These are phyloP conservation scores for Melanocharis versteri DNA, from an alignment of 2,113 vertebrate genomes.

Conservation along the genomic window DNA sequence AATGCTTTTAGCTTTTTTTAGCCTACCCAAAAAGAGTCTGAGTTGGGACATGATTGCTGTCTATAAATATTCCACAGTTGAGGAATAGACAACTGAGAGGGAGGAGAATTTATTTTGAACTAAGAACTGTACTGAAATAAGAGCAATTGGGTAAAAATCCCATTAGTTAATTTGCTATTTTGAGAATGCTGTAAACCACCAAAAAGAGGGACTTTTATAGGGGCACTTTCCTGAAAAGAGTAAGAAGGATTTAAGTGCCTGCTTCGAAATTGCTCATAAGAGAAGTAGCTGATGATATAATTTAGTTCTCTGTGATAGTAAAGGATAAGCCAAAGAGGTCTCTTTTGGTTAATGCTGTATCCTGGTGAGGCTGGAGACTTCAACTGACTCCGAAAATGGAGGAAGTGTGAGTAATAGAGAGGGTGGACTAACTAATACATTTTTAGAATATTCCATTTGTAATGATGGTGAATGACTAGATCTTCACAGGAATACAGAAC, in stretches of 20 bases:
- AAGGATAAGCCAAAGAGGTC: neutral
- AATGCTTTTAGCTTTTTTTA: constrained; percentile 38
- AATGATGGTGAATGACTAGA: neutral
- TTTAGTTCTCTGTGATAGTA: neutral
- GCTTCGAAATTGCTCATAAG: neutral
- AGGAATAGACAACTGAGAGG: constrained; percentile 30
- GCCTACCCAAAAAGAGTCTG: constrained; percentile 9
- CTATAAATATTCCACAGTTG: constrained; percentile 43
- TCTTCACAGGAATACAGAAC: neutral
- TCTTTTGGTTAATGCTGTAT: neutral
- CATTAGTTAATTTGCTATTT: neutral
- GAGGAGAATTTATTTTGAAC: constrained; percentile 48
- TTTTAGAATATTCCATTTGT: neutral
- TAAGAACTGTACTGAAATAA: neutral
- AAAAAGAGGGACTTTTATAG: neutral
- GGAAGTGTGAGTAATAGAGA: neutral
- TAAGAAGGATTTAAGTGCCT: neutral
- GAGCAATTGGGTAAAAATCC: constrained; percentile 1
- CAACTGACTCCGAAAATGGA: neutral
- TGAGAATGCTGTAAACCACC: neutral
- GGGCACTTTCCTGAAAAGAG: neutral
- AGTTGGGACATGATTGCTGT: constrained; percentile 7
- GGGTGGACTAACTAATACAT: neutral
- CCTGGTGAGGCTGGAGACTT: neutral
- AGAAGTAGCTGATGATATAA: neutral